phyloP scores from a whole-genome alignment of 2,113 vertebrate species.

The Chaetorhynchus papuensis region DNA sequence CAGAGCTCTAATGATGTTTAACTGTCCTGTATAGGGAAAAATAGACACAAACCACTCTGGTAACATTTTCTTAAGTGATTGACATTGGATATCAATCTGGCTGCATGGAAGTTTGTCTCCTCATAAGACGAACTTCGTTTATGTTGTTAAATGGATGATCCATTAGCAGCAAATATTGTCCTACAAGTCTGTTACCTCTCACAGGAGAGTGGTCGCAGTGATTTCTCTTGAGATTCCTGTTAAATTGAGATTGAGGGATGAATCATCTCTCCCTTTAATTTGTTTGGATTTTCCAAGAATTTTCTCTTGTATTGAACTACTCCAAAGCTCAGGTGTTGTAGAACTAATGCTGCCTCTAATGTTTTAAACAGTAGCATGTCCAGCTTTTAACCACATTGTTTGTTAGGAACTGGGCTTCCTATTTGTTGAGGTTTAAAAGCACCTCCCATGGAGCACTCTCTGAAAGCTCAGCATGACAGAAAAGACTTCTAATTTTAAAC shows the following conservation, averaged over 20 bases:
- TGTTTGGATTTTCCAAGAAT: background rate
- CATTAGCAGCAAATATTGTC: background rate
- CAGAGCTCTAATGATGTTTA: background rate
- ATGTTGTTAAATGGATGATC: background rate
- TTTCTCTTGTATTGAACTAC: background rate
- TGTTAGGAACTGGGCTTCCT: background rate
- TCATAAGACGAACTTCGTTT: background rate
- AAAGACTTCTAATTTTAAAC: background rate
- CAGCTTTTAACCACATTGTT: background rate
- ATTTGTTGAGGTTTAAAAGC: background rate
- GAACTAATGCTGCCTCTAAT: background rate
- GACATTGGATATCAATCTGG: background rate
- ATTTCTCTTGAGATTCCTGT: background rate
- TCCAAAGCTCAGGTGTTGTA: background rate
- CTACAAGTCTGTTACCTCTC: background rate
- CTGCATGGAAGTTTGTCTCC: background rate
- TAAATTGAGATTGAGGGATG: background rate
- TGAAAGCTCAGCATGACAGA: background rate
- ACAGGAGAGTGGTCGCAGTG: background rate
- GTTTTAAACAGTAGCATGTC: background rate
- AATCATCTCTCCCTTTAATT: background rate
- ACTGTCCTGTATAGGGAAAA: background rate
- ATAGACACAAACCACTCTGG: background rate
- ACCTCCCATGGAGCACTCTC: background rate
- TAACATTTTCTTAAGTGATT: background rate